A percentile compares a stretch with the other conserved stretches of the same genome.
These are phyloP conservation scores for Orchesella cincta DNA, from an alignment of 1,140 invertebrate genomes.

Conservation along the genomic window DNA sequence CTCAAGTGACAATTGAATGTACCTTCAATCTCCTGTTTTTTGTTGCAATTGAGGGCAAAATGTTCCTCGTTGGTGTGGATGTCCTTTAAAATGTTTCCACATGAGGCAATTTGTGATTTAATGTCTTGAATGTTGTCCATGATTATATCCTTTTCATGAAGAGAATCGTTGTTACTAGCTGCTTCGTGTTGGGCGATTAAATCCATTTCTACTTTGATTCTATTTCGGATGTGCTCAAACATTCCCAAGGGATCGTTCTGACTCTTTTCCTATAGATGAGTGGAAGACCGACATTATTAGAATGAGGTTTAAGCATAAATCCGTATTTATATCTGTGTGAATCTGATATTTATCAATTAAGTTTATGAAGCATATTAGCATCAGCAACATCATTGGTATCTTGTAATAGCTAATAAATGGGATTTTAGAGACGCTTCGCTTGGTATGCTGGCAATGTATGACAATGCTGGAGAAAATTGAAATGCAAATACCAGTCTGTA, in stretches of 20 bases:
- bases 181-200: conserved; percentile 8
- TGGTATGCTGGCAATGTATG: too few species aligned
- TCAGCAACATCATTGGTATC: too few species aligned
- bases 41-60: background rate
- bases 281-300: too few species aligned
- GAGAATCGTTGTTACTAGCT: background rate
- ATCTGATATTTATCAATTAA: too few species aligned
- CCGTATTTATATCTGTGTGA: too few species aligned
- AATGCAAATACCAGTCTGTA: too few species aligned
- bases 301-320: too few species aligned
- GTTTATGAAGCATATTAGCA: too few species aligned
- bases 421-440: too few species aligned
- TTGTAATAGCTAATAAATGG: too few species aligned
- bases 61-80: conserved; percentile 8
- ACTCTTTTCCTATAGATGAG: background rate
- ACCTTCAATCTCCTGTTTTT: conserved; percentile 2
- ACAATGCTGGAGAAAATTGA: too few species aligned
- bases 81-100: background rate
- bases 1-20: too few species aligned
- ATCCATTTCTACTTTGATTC: background rate
- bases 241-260: background rate
- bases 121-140: background rate
- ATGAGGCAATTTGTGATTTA: background rate
- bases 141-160: background rate
- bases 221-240: background rate